phyloP scores from a whole-genome alignment of 2,888 invertebrate genomes.

The Hedya salicella region DNA sequence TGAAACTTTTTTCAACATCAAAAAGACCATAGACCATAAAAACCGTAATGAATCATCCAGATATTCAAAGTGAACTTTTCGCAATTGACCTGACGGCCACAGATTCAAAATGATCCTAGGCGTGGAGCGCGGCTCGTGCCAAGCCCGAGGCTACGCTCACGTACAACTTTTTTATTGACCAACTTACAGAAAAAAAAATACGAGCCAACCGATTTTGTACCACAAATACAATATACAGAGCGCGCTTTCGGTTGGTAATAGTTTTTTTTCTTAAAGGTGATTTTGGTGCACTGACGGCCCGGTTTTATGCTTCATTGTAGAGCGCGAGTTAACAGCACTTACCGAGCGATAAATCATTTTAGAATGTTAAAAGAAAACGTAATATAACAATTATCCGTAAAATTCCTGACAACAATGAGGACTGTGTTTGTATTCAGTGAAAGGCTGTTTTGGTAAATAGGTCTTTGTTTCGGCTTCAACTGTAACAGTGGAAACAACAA shows the following conservation, averaged over 20 bases:
- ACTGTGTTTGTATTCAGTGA: constrained; percentile 33
- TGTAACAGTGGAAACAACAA: not conserved
- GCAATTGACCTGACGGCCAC: constrained; percentile 58
- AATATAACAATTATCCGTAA: constrained; percentile 44
- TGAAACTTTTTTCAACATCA: constrained; percentile 24
- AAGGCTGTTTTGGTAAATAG: constrained; percentile 24
- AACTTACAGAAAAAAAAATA: constrained; percentile 40
- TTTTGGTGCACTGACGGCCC: constrained; percentile 54
- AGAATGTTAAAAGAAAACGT: constrained; percentile 39
- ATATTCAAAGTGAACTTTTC: constrained; percentile 51
- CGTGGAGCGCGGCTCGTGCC: constrained; percentile 68
- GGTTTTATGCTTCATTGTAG: constrained; percentile 65
- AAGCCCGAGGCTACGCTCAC: constrained; percentile 62
- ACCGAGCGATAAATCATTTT: constrained; percentile 40
- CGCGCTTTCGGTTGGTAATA: constrained; percentile 49
- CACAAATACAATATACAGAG: not conserved
- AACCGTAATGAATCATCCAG: constrained; percentile 38
- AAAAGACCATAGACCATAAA: constrained; percentile 20
- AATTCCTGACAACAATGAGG: constrained; percentile 34
- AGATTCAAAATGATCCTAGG: constrained; percentile 64
- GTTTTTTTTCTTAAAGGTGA: constrained; percentile 46
- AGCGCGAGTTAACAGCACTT: constrained; percentile 47
- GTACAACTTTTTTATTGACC: constrained; percentile 49
- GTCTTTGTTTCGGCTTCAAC: constrained; percentile 14
- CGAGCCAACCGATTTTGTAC: constrained; percentile 20